These are phyloP conservation scores for Microcebus tavaratra DNA, from an alignment of 2,113 vertebrate genomes.

Conservation along the genomic window DNA sequence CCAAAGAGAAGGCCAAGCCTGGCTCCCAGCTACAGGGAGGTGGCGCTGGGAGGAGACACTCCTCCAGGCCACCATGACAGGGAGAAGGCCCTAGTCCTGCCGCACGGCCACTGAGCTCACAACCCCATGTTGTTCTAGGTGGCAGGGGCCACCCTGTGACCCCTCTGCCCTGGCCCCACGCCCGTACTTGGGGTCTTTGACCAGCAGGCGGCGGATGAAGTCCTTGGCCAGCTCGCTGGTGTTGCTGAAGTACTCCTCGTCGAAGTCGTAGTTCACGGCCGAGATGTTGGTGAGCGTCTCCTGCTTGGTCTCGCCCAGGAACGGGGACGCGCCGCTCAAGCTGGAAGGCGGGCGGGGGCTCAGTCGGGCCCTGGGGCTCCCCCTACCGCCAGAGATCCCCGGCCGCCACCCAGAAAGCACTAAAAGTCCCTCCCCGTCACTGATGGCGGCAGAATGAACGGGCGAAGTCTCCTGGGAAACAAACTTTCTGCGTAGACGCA, in stretches of 20 bases:
- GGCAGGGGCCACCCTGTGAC: not conserved
- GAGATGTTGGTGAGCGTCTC: slow-evolving; percentile 99
- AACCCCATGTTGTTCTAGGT: not conserved
- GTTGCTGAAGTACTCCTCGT: slow-evolving; percentile 97
- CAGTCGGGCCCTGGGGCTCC: fast-evolving
- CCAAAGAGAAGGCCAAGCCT: not conserved
- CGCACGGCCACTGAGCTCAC: not conserved
- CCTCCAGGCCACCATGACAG: not conserved
- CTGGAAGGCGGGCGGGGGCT: slow-evolving; percentile 72
- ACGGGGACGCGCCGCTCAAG: slow-evolving; percentile 95
- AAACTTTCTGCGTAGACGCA: too few relatives aligned
- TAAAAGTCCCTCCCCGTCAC: not conserved
- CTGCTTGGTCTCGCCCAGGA: slow-evolving; percentile 97
- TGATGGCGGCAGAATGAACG: fast-evolving
- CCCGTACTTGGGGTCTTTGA: slow-evolving; percentile 97
- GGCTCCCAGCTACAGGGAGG: fast-evolving
- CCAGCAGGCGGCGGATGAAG: slow-evolving; percentile 96
- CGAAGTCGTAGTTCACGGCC: slow-evolving; percentile 96
- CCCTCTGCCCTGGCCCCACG: not conserved
- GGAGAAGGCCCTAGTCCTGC: not conserved
- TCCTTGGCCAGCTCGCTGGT: slow-evolving; percentile 98
- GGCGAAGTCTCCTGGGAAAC: too few relatives aligned
- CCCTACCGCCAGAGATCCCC: too few relatives aligned
- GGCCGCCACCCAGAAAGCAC: not conserved
- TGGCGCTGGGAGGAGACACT: not conserved